phyloP scores from a whole-genome alignment of 2,888 invertebrate genomes.

The Noctua fimbriata region DNA sequence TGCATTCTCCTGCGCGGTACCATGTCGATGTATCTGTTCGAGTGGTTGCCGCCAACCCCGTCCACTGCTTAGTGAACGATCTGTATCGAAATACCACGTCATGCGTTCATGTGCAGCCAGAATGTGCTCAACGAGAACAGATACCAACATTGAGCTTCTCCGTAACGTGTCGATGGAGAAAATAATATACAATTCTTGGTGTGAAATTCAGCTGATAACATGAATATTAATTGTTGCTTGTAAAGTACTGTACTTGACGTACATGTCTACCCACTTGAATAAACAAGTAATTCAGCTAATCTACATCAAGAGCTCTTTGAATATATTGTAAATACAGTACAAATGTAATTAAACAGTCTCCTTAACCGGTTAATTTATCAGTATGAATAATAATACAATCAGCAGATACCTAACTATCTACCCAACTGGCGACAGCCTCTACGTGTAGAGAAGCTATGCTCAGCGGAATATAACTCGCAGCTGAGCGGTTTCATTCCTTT shows the following conservation, averaged over 20 bases:
- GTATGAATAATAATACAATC: conserved; percentile 32
- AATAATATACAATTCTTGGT: background rate
- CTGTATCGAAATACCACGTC: background rate
- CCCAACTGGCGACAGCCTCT: background rate
- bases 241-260: background rate
- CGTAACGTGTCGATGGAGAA: background rate
- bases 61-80: background rate
- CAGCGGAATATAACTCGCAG: background rate
- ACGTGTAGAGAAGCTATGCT: background rate
- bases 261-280: conserved; percentile 3
- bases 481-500: background rate
- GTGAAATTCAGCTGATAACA: conserved; percentile 1
- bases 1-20: background rate
- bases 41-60: background rate
- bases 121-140: background rate
- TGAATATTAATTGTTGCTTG: background rate
- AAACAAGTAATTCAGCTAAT: conserved; percentile 14
- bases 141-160: background rate
- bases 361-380: conserved; percentile 15
- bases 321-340: conserved; percentile 13
- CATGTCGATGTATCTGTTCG: background rate
- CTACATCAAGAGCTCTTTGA: conserved; percentile 19
- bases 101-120: background rate
- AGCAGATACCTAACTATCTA: background rate
- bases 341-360: conserved; percentile 17